These are phyloP conservation scores for Tetragonula clypearis DNA, from an alignment of 1,140 invertebrate genomes.

Conservation along the genomic window DNA sequence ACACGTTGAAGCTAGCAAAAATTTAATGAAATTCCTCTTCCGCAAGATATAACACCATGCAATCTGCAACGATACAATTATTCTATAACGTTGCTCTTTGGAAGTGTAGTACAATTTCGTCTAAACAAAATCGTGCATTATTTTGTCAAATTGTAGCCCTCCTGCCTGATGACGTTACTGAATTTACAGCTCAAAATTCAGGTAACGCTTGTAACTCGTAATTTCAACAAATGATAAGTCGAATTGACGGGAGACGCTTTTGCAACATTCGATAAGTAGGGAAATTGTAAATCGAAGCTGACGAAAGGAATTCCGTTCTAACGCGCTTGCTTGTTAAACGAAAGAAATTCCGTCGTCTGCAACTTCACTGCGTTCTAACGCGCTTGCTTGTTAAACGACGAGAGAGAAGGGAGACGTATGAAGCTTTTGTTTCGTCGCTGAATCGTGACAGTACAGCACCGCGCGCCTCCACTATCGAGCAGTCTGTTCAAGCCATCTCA, in stretches of 20 bases:
- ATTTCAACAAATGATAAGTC: not conserved
- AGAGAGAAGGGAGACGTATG: conserved; percentile 22
- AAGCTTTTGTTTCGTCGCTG: conserved; percentile 1
- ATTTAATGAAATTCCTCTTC: no score
- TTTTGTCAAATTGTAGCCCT: no score
- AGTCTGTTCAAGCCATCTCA: not conserved
- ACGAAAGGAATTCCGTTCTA: not conserved
- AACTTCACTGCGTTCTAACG: not conserved
- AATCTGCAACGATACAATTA: no score
- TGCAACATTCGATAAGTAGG: not conserved
- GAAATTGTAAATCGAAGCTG: not conserved
- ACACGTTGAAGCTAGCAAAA: no score
- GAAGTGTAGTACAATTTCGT: no score
- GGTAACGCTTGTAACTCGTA: not conserved
- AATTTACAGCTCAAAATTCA: no score
- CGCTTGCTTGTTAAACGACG: conserved; percentile 8
- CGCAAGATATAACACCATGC: no score
- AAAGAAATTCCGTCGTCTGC: not conserved
- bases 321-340: conserved; percentile 18
- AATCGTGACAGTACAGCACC: conserved; percentile 5
- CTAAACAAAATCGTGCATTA: no score
- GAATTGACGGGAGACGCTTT: not conserved
- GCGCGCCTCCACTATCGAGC: not conserved
- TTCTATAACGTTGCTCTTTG: no score
- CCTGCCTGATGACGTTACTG: no score